Conservation (phyloP, 2,888 invertebrate genomes). For the Papilio elwesi region DNA sequence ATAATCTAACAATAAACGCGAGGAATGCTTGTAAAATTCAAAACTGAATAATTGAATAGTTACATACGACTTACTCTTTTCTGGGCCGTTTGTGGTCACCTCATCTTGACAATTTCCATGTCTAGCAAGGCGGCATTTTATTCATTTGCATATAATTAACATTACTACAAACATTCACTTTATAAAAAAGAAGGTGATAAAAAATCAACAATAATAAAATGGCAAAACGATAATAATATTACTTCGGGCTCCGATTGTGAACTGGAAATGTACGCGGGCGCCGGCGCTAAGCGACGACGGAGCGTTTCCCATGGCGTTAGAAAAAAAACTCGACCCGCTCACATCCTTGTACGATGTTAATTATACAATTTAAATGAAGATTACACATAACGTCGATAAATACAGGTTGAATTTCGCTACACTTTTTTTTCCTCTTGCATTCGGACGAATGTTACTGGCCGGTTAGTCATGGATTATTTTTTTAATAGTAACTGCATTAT, state of each 20-base stretch:
- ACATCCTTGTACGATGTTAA: conserved; percentile 41
- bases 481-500: background rate
- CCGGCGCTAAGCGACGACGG: conserved; percentile 67
- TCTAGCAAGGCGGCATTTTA: too few species aligned
- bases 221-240: conserved; percentile 30
- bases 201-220: background rate
- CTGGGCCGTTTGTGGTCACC: too few species aligned
- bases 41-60: too few species aligned
- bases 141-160: too few species aligned
- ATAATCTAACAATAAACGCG: too few species aligned
- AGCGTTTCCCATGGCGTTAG: conserved; percentile 41
- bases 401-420: conserved; percentile 16
- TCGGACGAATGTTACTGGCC: background rate
- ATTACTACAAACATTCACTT: background rate
- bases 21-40: too few species aligned
- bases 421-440: background rate
- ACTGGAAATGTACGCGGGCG: conserved; percentile 61
- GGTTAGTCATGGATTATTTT: background rate
- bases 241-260: conserved; percentile 44
- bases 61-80: too few species aligned
- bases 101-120: too few species aligned
- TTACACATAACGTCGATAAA: conserved; percentile 22
- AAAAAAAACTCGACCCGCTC: conserved; percentile 35
- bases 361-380: conserved; percentile 38
- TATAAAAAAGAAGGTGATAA: background rate